Evolutionary conservation across 2,113 vertebrate genomes (phyloP).

Genomic region (Xenotilapia leptura): DNA sequence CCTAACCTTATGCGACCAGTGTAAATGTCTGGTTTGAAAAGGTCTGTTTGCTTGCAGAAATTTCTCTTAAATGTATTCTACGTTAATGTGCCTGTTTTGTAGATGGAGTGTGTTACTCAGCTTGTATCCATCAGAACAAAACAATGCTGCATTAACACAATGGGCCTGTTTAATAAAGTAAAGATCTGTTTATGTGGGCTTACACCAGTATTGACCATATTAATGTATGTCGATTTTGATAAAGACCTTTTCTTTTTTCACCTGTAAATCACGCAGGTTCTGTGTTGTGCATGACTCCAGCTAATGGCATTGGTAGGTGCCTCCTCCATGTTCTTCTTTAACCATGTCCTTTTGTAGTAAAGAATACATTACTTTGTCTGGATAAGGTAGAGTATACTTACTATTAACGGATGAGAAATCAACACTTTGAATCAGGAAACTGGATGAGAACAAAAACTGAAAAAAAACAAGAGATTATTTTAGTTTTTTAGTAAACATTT

Average conservation of each 20-base stretch:
- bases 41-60: neutral
- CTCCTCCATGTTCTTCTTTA: neutral
- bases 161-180: neutral
- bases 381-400: neutral
- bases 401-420: neutral
- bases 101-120: neutral
- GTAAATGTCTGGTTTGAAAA: neutral
- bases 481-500: neutral
- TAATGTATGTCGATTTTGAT: neutral
- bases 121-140: neutral
- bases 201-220: neutral
- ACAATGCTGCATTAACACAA: neutral
- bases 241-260: constrained; percentile 10
- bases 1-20: neutral
- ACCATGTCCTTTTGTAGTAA: neutral
- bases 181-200: neutral
- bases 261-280: constrained; percentile 46
- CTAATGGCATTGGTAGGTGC: constrained; percentile 57
- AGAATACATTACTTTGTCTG: neutral
- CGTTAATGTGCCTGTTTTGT: neutral
- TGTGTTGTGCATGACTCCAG: constrained; percentile 60
- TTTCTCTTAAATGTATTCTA: neutral
- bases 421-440: neutral
- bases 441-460: neutral
- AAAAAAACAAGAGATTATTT: neutral